Percentiles rank a stretch among this genome's conserved stretches.
These are phyloP conservation scores for Mesoclemmys tuberculata DNA, from an alignment of 2,113 vertebrate species.

Conservation along the genomic window DNA sequence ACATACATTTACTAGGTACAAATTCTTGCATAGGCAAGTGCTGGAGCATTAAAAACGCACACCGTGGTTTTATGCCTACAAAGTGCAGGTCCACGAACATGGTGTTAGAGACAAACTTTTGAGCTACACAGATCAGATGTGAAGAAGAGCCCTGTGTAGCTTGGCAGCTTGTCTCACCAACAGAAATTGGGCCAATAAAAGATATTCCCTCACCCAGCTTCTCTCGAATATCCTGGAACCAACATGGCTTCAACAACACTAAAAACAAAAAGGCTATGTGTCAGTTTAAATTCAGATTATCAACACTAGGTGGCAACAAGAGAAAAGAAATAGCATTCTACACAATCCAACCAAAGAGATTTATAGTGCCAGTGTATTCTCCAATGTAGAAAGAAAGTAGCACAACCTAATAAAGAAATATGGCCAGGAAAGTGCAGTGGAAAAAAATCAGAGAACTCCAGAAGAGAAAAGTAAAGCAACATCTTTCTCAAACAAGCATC, in stretches of 20 bases:
- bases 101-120: background rate
- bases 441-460: background rate
- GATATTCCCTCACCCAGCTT: background rate
- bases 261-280: background rate
- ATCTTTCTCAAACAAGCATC: background rate
- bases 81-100: background rate
- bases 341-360: fast-evolving
- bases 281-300: slow-evolving; percentile 15
- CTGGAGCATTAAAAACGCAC: background rate
- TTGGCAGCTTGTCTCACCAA: background rate
- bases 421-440: fast-evolving
- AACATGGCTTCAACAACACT: background rate
- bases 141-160: background rate
- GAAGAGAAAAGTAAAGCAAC: background rate
- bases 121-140: background rate
- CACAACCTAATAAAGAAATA: background rate
- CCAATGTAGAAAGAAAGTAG: background rate
- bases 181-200: background rate
- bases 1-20: background rate
- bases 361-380: background rate
- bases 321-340: background rate
- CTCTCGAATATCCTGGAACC: background rate
- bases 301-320: slow-evolving; percentile 64
- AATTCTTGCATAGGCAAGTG: background rate
- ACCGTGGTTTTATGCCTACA: background rate